Base-by-base conservation (phyloP, 2,888 invertebrate genomes). In the Hemaris fuciformis region DNA sequence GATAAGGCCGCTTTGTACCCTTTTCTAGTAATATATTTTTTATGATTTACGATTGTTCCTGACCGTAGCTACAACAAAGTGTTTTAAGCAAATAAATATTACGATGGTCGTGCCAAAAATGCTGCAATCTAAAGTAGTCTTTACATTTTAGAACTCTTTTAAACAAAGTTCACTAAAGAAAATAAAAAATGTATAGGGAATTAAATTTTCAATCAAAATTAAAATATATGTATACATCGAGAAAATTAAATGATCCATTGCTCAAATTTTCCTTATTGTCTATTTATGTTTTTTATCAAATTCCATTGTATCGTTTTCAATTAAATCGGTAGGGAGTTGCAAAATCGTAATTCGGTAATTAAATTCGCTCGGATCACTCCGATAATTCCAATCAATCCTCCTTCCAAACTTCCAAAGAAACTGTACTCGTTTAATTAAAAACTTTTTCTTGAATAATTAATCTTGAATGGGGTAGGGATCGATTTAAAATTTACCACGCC, bases 371-470 rank as follows among this genome's bases (percentile, higher is more conserved):
- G 38, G 60, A 53, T 41, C 61, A 57, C 57, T 38, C 23, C 22
- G 57, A 61, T 64, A 69, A 65, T 66, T 68, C 63, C 34, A 78
- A 80, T 81, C 79, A 77, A 84, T 83, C 80, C 77, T 70, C 72
- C 68, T 66, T 66, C 64, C 63, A 75, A 74, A 70, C 75, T 72
- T 64, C 64, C 69, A 75, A 70, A 79, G 76, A 76, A 74, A 79
- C 83, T 79, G 84, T 84, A 85, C 76, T 82, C 78, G 74, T 80
- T 85, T 82, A 83, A 85, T 84, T 85, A 82, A 79, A 53, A 85
- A 84, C 76, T 81, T 84, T 73, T 71, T 74, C 81, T 71, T 75
- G 78, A 38, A 20, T 41, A 38, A 60, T 53, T 60, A 53, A 53
- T 53, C 46, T 53, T 53, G 41, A 25, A 41, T 53, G 60, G 31